Base-by-base conservation (phyloP, 2,113 vertebrate species). In the Galbula dea region DNA sequence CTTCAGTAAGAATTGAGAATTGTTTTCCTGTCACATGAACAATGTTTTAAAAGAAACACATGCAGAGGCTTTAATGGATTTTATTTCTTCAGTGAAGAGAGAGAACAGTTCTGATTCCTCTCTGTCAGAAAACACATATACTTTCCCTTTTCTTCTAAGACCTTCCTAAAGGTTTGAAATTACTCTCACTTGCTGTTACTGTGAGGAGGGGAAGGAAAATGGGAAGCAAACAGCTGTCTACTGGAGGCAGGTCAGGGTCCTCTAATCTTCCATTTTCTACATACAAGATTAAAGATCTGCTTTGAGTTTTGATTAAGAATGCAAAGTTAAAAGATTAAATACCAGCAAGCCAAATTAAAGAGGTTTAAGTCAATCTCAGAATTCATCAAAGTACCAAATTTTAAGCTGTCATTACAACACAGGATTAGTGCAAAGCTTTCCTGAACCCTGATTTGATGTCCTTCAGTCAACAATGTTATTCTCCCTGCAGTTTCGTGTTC, bases 281-380 rank as follows among this genome's bases (percentile, higher is more conserved):
- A 97, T 97, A 97, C 80, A 19, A 98, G 98, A 99, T 99, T 99
- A 99, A 97, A 98, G 98, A 98, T 98, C 97, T 97, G 88, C 97
- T 98, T 94, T 69, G 98, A 98, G 97, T 98, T 98, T 94, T 98
- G 98, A 99, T 99, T 98, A 99, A 98, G 98, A 98, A 98, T 90
- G 92, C 97, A 98, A 98, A 98, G 98, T 98, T 98, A 98, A 97
- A 98, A 98, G 98, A 99, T 99, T 99, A 98, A 98, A 98, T 96
- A 96, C 95, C 89, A 89, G 96, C 52, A 97, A 98, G 97, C 97
- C 97, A 99, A 99, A 99, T 99, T 98, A 98, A 98, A 98, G 98
- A 98, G 98, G 97, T 98, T 99, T 98, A 97, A 98, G 89, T 96
- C 98, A 98, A 98, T 99, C 98, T 98, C 98, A 68, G 97, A 98